Evolutionary conservation across 2,888 invertebrate species (phyloP).

Genomic region (Meiosimyza platycephala): DNA sequence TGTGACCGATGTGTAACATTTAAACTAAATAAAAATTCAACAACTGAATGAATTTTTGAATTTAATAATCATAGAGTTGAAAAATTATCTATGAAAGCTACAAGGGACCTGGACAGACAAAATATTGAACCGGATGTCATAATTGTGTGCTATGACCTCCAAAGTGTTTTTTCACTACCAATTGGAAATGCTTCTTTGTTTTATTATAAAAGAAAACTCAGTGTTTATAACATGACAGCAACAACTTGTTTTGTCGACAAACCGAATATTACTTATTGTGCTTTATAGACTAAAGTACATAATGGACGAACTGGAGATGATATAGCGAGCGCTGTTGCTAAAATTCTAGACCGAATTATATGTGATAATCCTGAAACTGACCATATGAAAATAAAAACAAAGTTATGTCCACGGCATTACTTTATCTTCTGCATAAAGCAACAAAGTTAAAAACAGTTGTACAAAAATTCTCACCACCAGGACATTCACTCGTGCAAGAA

Average conservation of each 20-base stretch:
- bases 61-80: conserved; percentile 7
- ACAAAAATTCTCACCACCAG: conserved; percentile 10
- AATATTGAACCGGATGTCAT: conserved; percentile 14
- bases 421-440: neutral
- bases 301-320: conserved; percentile 26
- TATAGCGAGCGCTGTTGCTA: conserved; percentile 21
- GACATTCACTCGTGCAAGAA: too few species aligned
- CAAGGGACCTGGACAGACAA: conserved; percentile 27
- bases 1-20: conserved; percentile 15
- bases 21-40: neutral
- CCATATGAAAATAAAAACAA: conserved; percentile 16
- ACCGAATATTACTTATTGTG: conserved; percentile 23
- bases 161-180: too few species aligned
- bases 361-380: neutral
- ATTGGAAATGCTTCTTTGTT: too few species aligned
- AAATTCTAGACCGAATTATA: conserved; percentile 13
- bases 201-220: too few species aligned
- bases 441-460: neutral
- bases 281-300: conserved; percentile 12
- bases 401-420: conserved; percentile 12
- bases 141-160: conserved; percentile 30
- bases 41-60: neutral
- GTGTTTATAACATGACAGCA: conserved; percentile 25
- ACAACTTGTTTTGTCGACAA: neutral
- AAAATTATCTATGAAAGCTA: conserved; percentile 19